Base-by-base conservation (phyloP, 2,888 invertebrate genomes). In the Diadegma fenestrale region DNA sequence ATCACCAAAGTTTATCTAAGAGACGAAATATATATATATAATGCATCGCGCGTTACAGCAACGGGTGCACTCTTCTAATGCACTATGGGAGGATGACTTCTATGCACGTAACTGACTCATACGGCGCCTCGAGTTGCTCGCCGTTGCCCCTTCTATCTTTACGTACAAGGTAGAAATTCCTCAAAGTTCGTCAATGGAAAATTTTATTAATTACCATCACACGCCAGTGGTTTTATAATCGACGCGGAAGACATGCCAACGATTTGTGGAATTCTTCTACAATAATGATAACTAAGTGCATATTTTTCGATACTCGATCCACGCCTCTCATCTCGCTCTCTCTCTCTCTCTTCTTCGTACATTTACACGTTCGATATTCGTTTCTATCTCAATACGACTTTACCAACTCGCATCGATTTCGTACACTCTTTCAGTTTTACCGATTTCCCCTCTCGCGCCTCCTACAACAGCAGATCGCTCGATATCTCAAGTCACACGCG, bases 1-100 rank as follows among this genome's bases (percentile, higher is more conserved):
- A 88, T 88, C 88, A 87, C 88, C 88, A 87, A 88, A 88, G 88
- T 88, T 88, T 88, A 88, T 88, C 87, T 87, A 77, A 84, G 80
- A 88, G 88, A 86, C 87, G 88, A 88, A 85, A 85, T 73, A 73
- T 7, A 33, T 33, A 58, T 68, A 43, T 64, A 51, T 73, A n/a
- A 26, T 73, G 43, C 51, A 72, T 80, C 51, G 45, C 66, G 58
- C 73, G 66, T 79, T 68, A 66, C 61, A 61, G 58, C 78, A 69
- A 45, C 73, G 66, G 58, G 41, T 66, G 66, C 66, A 54, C 66
- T 85, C 63, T 54, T 80, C 64, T 58, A 68, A 80, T 86, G 85
- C 83, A 83, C 77, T 69, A 86, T 82, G 83, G 83, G 85, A 86
- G 83, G 85, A 86, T 86, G 85, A 86, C 80, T 86, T 73, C 83